Base-by-base conservation (phyloP, 2,113 vertebrate species). In the Myiagra hebetior region DNA sequence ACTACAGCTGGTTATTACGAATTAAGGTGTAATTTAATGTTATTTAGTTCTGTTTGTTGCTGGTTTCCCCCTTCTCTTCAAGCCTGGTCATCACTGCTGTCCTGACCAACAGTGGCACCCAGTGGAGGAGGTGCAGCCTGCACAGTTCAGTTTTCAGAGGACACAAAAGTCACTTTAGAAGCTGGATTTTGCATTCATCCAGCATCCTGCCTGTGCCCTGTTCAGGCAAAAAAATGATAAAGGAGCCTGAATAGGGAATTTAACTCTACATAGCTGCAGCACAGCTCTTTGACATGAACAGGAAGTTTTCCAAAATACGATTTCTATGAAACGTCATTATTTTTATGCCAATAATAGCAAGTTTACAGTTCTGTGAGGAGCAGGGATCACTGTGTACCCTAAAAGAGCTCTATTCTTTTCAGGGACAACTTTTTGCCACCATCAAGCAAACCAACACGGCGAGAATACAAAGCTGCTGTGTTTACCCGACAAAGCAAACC, bases 401-500 rank as follows among this genome's bases (percentile, higher is more conserved):
- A 15, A 52, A 55, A 52, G 23, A 42, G 15, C 37, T 13, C 5
- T 11, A 0, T 5, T 88, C 39, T 65, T 69, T 62, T 28, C 76
- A 72, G n/a, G 44, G 12, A 22, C 13, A 17, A 3, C 62, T 39
- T 85, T 12, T 3, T 57, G 33, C 33, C 35, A 56, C 14, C 55
- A 91, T 20, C 60, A 70, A 92, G 49, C 50, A 75, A 30, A 79
- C 6, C 19, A 53, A 23, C 8, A 1, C 0, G 13, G 41, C 18
- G 50, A 44, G 72, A 47, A 33, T 2, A 26, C 2, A 24, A 35
- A 50, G 16, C 8, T 4, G 27, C 20, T 9, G 33, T 26, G 28
- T 47, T 95, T 96, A 99, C 99, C 99, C 69, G 98, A 96, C 49
- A 99, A 97, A 67, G 98, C 98, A 41, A 98, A 77, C 55, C 97